phyloP scores from a whole-genome alignment of 2,113 vertebrate species.

The Alligator mississippiensis region DNA sequence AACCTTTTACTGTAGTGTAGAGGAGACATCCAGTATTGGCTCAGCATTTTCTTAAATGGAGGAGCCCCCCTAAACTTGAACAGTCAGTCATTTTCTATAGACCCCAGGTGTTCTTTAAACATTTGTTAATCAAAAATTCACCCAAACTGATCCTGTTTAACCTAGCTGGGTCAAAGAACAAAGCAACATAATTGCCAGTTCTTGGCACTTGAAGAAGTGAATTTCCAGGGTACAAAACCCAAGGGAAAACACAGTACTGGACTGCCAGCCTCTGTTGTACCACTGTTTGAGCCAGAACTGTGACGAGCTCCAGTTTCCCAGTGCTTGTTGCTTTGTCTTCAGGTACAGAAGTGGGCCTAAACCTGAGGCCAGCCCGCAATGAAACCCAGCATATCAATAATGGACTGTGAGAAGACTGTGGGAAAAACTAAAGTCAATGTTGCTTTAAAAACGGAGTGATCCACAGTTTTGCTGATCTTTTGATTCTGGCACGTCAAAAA shows the following conservation, averaged over 20 bases:
- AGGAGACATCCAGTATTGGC: background rate
- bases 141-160: background rate
- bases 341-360: fast-evolving
- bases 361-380: background rate
- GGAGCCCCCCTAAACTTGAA: background rate
- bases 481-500: constrained; percentile 53
- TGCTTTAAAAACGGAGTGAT: background rate
- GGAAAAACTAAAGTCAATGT: background rate
- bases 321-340: fast-evolving
- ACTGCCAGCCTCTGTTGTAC: background rate
- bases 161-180: fast-evolving
- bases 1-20: background rate
- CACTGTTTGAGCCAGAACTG: background rate
- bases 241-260: background rate
- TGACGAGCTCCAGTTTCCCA: background rate
- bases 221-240: background rate
- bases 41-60: background rate
- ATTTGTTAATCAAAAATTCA: too few species aligned
- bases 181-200: fast-evolving
- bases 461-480: constrained; percentile 60
- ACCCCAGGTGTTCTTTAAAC: background rate
- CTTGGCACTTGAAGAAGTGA: fast-evolving
- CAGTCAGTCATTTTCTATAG: background rate
- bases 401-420: background rate
- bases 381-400: background rate